phyloP scores from a whole-genome alignment of 2,888 invertebrate species.

The Clitarchus hookeri region DNA sequence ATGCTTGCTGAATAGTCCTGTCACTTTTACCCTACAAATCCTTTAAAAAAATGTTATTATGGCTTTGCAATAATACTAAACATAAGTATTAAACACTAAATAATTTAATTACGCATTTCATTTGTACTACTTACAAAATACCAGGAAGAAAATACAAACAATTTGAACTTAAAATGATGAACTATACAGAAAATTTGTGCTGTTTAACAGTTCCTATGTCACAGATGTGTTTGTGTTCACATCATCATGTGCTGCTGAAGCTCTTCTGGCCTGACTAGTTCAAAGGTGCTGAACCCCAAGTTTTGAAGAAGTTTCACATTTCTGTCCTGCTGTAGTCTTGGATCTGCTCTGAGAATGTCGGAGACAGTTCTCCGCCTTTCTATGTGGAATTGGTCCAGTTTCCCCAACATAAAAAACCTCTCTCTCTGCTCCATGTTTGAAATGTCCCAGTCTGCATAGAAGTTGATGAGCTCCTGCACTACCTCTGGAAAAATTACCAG shows the following conservation, averaged over 20 bases:
- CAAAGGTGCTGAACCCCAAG: neutral
- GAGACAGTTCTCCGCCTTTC: neutral
- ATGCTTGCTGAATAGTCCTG: too few species aligned
- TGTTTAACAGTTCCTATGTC: too few species aligned
- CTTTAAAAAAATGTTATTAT: too few species aligned
- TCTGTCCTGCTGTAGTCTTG: neutral
- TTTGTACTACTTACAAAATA: too few species aligned
- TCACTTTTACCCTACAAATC: too few species aligned
- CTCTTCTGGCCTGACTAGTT: neutral
- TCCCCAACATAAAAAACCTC: neutral
- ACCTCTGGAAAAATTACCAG: neutral
- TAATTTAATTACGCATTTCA: too few species aligned
- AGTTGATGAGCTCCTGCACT: neutral
- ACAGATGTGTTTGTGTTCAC: too few species aligned
- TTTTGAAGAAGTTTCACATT: neutral
- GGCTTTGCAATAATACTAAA: too few species aligned
- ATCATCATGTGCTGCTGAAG: neutral
- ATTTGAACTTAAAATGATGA: too few species aligned
- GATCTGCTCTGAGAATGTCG: neutral
- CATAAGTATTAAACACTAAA: too few species aligned
- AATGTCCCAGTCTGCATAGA: neutral
- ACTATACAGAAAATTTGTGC: too few species aligned
- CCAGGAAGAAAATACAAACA: too few species aligned
- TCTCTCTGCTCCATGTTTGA: neutral
- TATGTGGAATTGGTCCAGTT: neutral